Evolutionary conservation across 2,113 vertebrate species (phyloP).

Genomic region (Nothoprocta pentlandii): DNA sequence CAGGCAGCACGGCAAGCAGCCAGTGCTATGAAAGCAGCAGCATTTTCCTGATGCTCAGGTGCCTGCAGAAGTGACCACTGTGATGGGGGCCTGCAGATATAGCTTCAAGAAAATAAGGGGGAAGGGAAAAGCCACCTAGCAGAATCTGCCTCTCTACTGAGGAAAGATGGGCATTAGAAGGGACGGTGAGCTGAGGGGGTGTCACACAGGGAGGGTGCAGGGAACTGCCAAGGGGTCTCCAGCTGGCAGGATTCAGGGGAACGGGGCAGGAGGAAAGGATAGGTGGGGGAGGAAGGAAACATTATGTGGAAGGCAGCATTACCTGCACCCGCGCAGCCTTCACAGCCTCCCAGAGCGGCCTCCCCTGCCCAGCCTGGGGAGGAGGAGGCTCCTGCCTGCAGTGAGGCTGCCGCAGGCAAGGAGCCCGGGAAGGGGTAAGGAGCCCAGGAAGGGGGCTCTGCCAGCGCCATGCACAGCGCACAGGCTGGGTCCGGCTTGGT

Average conservation of each 20-base stretch:
- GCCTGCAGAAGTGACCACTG: neutral
- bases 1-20: neutral
- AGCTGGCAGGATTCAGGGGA: neutral
- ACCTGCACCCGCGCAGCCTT: fast-evolving
- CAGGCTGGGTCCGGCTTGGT: fast-evolving
- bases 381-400: neutral
- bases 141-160: fast-evolving
- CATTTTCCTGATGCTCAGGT: constrained; percentile 13
- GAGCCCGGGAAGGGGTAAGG: neutral
- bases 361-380: neutral
- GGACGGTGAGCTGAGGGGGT: neutral
- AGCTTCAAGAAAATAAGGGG: neutral
- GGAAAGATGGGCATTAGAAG: neutral
- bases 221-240: neutral
- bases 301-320: neutral
- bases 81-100: fast-evolving
- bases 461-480: fast-evolving
- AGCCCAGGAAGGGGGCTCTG: neutral
- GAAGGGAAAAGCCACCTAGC: neutral
- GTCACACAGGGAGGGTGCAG: fast-evolving
- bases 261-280: neutral
- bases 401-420: neutral
- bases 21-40: neutral
- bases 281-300: neutral
- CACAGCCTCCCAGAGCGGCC: fast-evolving